Conservation (phyloP, 2,797 vertebrate genomes). For the Acanthiza pusilla region DNA sequence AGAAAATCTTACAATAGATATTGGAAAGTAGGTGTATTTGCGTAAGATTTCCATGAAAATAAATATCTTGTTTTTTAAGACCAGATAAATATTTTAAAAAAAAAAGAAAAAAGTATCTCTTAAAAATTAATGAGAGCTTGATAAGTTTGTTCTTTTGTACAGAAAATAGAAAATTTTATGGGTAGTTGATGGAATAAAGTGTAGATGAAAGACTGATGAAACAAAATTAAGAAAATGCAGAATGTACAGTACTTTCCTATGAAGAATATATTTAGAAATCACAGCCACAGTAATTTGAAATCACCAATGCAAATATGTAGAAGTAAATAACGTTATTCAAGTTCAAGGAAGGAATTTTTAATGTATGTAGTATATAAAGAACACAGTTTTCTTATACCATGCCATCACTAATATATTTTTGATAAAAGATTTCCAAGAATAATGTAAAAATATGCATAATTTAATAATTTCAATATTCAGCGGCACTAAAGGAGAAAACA, state of each 20-base stretch:
- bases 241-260: background rate
- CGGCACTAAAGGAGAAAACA: constrained; percentile 6
- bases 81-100: background rate
- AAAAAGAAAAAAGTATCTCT: rapidly evolving
- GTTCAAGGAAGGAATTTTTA: background rate
- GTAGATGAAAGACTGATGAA: background rate
- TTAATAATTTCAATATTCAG: constrained; percentile 26
- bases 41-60: background rate
- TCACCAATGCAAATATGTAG: background rate
- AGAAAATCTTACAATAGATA: background rate
- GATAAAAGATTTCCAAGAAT: background rate
- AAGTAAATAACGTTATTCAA: background rate
- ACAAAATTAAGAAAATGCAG: background rate
- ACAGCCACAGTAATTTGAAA: background rate
- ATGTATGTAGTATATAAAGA: background rate
- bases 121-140: background rate
- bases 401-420: background rate
- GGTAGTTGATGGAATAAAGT: background rate
- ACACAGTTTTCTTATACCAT: background rate
- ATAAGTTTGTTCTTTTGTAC: background rate
- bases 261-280: background rate
- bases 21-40: background rate
- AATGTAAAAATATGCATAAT: constrained; percentile 1
- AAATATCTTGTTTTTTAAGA: background rate
- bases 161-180: background rate